Base-by-base conservation (phyloP, 2,113 vertebrate genomes). In the Onychostruthus taczanowskii region DNA sequence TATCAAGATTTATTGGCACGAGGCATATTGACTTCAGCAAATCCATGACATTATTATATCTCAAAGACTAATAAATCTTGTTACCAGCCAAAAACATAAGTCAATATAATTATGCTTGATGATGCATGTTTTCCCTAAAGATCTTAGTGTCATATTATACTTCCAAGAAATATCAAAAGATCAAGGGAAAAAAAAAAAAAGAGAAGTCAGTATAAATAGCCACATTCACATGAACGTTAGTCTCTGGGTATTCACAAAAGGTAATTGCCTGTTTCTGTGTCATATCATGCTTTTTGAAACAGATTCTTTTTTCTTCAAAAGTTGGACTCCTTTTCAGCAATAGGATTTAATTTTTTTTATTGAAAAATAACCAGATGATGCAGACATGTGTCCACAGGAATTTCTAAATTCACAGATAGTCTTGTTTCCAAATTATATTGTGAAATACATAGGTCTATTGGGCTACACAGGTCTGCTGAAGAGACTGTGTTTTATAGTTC, bases 1-100 rank as follows among this genome's bases (percentile, higher is more conserved):
- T 98, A 98, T 89, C 86, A 97, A 97, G 97, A 98, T 98, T 98
- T 98, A 98, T 98, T 98, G 91, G 96, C 72, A 94, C 1, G 7
- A 95, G 91, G 95, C 72, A 86, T 98, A 98, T 98, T 96, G 98
- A 98, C 96, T 96, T 91, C 82, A 90, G 83, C 85, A 98, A 96
- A 98, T 97, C 92, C 96, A 84, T 93, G 89, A 95, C 96, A 96
- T 98, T 98, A 98, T 98, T 98, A 93, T 95, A 97, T 94, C 96
- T 97, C 43, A 31, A 97, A 94, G 93, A 96, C 93, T 97, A 97
- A 98, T 98, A 98, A 98, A 98, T 98, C 96, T 97, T 96, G 89
- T 95, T 98, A 97, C 95, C 93, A 97, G 89, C 89, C 93, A 95
- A 97, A 97, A 91, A 84, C 61, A 16, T 94, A 96, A 98, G 95